Evolutionary conservation across 2,797 vertebrate genomes (phyloP), one percentile per base, ranked within the genome.

Genomic region (Xiphorhynchus erythropygius): DNA sequence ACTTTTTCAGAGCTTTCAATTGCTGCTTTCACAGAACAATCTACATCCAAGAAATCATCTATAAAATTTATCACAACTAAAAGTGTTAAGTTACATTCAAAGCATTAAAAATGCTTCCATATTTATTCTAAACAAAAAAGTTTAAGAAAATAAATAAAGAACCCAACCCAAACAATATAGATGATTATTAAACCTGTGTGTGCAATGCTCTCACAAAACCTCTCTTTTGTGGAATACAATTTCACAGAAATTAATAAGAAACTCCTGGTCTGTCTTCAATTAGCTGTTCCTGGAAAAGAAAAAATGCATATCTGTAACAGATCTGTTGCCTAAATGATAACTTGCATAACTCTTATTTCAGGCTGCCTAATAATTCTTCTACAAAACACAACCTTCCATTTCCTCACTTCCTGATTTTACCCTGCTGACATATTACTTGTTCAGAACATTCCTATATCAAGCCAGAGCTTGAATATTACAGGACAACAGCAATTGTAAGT

Each of bases 221-320:
- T 32, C 32, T 60, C 59, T 80, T 60, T 57, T 25, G 65, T 56
- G 65, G 64, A 83, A 25, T n/a, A 49, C 3, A 44, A 25, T 68
- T 83, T 71, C 49, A 80, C 13, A 62, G 33, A 67, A 87, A 64
- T 11, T 4, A 39, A 9, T 46, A 49, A 85, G 52, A 85, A 70
- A 74, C 32, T 68, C 62, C n/a, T n/a, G 46, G 53, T 37, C 46
- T 94, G 74, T 71, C 77, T 93, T 87, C 50, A 65, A 94, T 89
- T 67, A 94, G 44, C 23, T 91, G 39, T 73, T 88, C 76, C 80
- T 63, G 30, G 63, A 87, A 59, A 76, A 91, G 62, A n/a, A 93
- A 52, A 71, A 87, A 56, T 57, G 47, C 16, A 0, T 56, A 44
- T 83, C 59, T 77, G 32, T 50, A 76, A 85, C 27, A 71, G 39